These are phyloP conservation scores for Lepidonotus clava DNA, from an alignment of 2,888 invertebrate genomes.

Conservation along the genomic window DNA sequence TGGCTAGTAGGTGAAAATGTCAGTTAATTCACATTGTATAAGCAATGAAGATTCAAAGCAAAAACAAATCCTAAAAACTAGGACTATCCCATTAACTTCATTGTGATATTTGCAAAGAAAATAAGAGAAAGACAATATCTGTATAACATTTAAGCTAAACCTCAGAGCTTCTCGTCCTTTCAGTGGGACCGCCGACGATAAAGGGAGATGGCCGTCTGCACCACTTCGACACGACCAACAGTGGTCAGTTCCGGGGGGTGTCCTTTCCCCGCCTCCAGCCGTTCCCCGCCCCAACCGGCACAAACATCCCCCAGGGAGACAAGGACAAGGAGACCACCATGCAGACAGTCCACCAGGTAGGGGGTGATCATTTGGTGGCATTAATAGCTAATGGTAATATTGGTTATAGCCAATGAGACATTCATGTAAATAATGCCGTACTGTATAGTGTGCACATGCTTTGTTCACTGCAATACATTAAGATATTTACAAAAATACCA, in stretches of 20 bases:
- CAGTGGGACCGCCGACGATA: constrained; percentile 74
- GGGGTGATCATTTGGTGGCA: not conserved
- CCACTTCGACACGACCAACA: constrained; percentile 72
- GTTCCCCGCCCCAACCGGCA: constrained; percentile 71
- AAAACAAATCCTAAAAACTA: no score
- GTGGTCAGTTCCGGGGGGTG: constrained; percentile 70
- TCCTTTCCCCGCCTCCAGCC: constrained; percentile 68
- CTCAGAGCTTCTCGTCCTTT: no score
- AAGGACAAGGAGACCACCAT: constrained; percentile 68
- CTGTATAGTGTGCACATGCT: not conserved
- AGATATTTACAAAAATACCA: no score
- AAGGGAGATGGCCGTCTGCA: constrained; percentile 72
- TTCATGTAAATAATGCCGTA: not conserved
- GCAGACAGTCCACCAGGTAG: constrained; percentile 70
- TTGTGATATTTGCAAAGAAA: no score
- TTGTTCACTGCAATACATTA: no score
- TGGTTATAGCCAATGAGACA: not conserved
- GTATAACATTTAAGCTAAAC: no score
- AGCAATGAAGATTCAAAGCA: no score
- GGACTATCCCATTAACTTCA: no score
- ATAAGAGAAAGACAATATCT: no score
- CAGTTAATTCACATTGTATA: no score
- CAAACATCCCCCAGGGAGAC: constrained; percentile 76
- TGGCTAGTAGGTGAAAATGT: no score
- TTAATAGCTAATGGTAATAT: not conserved